Base-by-base conservation (phyloP, 92 coral and sea anemone species). In the Desmophyllum pertusum region DNA sequence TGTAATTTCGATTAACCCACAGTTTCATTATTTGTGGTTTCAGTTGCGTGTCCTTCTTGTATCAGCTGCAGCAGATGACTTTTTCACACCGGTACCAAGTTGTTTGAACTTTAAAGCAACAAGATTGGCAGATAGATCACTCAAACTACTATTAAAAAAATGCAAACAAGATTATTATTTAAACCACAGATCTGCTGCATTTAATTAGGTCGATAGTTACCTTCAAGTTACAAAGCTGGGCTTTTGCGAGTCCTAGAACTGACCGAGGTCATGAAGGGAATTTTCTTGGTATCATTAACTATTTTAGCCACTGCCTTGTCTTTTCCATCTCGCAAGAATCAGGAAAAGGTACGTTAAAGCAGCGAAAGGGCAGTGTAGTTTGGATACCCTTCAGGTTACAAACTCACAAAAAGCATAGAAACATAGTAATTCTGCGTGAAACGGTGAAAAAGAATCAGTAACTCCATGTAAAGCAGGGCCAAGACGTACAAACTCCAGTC, bases 21-120 rank as follows among this genome's bases (percentile, higher is more conserved):
- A 35, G 17, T 23, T 53, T 31, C 9, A 15, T 67, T 19, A n/a
- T 38, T 53, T 51, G 23, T 53, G 31, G 10, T 53, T 52, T n/a
- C 67, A 76, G 5, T 76, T 5, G 46, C 48, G 18, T 23, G 68
- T 76, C 42, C 30, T n/a, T n/a, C n/a, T 38, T 76, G 33, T 2
- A 10, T 53, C 81, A 76, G 81, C 81, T 76, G 48, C 30, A 59
- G 68, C 81, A 76, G 81, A 76, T 76, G 81, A 51, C 11, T 23
- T 15, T 18, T 55, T 76, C 81, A 76, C 81, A 53, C 68, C 69
- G 7, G 6, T 38, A 18, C 10, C 23, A 15, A 53, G 18, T 31
- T 55, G 18, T 9, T 19, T 29, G 35, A 53, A 23, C 67, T 6
- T 37, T 67, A 67, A 67, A 38, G 5, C 23, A 33, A 21, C n/a